These are phyloP conservation scores for Centrocercus urophasianus DNA, from an alignment of 2,113 vertebrate genomes.

Conservation along the genomic window DNA sequence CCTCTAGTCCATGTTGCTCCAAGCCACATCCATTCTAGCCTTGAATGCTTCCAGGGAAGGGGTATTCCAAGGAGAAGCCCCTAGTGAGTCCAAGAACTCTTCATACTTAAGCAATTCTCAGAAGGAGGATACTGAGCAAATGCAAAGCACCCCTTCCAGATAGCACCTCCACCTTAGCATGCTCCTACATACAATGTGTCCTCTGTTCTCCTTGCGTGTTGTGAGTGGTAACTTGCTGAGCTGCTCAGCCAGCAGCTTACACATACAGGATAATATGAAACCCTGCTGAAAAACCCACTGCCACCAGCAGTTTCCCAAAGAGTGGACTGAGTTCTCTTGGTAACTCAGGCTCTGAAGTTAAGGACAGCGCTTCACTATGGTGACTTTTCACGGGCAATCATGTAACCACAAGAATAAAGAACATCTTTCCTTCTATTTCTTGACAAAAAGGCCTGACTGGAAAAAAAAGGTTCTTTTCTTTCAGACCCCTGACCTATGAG, in stretches of 20 bases:
- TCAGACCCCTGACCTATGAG: background rate
- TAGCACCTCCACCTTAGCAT: background rate
- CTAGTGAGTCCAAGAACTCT: background rate
- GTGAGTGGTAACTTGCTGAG: background rate
- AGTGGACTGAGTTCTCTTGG: background rate
- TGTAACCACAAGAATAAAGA: background rate
- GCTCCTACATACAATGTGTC: background rate
- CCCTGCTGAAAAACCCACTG: background rate
- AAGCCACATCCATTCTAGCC: no score
- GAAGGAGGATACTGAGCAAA: background rate
- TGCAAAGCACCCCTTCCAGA: background rate
- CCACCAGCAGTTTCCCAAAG: background rate
- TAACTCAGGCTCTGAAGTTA: background rate
- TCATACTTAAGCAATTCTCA: background rate
- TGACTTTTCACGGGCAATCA: background rate
- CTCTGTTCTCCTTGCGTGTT: background rate
- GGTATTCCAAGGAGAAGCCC: background rate
- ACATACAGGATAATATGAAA: background rate
- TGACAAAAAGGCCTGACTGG: background rate
- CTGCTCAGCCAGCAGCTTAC: background rate
- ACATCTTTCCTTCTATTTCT: background rate
- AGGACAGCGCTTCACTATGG: background rate
- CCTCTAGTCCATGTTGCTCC: no score
- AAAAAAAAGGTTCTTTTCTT: slow-evolving; percentile 2
- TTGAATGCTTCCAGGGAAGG: no score